Evolutionary conservation across 2,113 vertebrate genomes (phyloP), one percentile per base, ranked within the genome.

Genomic region (Xiphorhynchus elegans): DNA sequence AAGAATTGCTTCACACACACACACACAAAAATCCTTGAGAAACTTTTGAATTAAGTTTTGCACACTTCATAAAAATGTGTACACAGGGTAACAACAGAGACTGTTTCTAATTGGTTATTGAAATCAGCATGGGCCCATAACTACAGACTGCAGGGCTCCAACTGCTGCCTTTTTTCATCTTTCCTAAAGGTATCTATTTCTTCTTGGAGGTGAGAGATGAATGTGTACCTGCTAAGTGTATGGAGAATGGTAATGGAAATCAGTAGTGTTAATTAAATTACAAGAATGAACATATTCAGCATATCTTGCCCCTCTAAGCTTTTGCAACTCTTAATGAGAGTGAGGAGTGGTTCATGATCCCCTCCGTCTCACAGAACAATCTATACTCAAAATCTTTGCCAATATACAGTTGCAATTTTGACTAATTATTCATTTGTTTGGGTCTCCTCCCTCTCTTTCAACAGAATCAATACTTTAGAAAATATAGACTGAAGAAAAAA

Each of bases 241-340:
- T 95, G 63, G 52, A 83, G 33, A 60, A 92, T 87, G 58, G 84
- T 91, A 96, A 95, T 72, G 90, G 82, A 94, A 97, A 96, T 96
- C 86, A 92, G 77, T 95, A 95, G 66, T 60, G 79, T 91, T 95
- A 95, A 96, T 97, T 96, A 96, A 95, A 97, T 97, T 93, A 93
- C 35, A 75, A 87, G 59, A 96, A 91, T 96, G 95, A 96, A 87
- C 88, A 92, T 93, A 97, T 50, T 40, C 69, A 70, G 83, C 77
- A 92, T 84, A 95, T 89, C 80, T 84, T 95, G 67, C 47, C 95
- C 17, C 53, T 97, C 67, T 92, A 94, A 96, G 84, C 44, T 93
- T 88, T 94, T 83, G 63, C 49, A 95, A 77, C 60, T 49, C 42
- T 85, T 91, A 96, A 94, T 86, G 62, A 91, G 49, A 87, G 28